Evolutionary conservation across 2,888 invertebrate genomes (phyloP).

Genomic region (Elysia crispata): DNA sequence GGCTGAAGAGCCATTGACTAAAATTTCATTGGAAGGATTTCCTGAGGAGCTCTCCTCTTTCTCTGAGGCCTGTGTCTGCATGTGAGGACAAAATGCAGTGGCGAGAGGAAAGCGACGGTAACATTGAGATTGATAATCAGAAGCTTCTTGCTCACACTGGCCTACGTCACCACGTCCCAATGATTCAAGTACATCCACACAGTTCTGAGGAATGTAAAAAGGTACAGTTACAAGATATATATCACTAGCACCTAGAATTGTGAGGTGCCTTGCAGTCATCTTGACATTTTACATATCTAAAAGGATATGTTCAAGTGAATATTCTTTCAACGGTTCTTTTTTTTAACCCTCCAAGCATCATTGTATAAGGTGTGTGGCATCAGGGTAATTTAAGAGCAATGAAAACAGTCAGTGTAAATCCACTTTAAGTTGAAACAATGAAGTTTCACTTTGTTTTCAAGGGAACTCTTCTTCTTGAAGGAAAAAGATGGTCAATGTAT

Average conservation of each 20-base stretch:
- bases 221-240: not conserved
- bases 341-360: too few species aligned
- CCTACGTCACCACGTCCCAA: slow-evolving; percentile 90
- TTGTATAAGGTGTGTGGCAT: too few species aligned
- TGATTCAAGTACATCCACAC: slow-evolving; percentile 87
- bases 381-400: too few species aligned
- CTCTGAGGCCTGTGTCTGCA: slow-evolving; percentile 50
- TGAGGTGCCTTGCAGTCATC: too few species aligned
- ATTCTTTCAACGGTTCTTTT: too few species aligned
- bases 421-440: too few species aligned
- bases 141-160: slow-evolving; percentile 81
- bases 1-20: slow-evolving; percentile 58
- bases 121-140: slow-evolving; percentile 86
- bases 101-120: slow-evolving; percentile 88
- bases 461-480: too few species aligned
- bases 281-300: too few species aligned
- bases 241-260: not conserved
- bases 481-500: too few species aligned
- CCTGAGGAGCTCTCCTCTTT: slow-evolving; percentile 44
- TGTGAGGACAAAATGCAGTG: slow-evolving; percentile 77
- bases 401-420: too few species aligned
- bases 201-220: slow-evolving; percentile 82
- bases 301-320: too few species aligned
- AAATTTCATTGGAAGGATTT: slow-evolving; percentile 53
- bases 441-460: too few species aligned